phyloP scores from a whole-genome alignment of 2,797 vertebrate species.

The Acanthurus leucopareius region DNA sequence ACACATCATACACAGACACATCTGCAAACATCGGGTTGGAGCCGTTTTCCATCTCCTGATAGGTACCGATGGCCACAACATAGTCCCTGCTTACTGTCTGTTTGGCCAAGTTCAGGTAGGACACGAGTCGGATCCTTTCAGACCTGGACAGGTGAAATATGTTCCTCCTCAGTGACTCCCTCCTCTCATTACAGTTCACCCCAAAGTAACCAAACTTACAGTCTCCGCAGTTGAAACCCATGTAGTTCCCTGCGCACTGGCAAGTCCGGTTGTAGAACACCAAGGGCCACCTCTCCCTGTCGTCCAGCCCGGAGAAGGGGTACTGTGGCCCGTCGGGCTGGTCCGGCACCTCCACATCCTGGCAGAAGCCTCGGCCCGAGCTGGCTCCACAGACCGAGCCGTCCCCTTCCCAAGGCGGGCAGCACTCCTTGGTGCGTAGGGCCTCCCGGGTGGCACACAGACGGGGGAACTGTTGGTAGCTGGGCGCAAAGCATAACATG shows the following conservation, averaged over 20 bases:
- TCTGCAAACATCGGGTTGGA: conserved; percentile 89
- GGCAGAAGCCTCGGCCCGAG: conserved; percentile 90
- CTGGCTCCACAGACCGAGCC: conserved; percentile 90
- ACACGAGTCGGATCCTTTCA: conserved; percentile 89
- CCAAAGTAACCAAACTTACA: conserved; percentile 92
- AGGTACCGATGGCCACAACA: conserved; percentile 90
- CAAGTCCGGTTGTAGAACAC: conserved; percentile 95
- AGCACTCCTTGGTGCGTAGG: conserved; percentile 90
- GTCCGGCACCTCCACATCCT: conserved; percentile 83
- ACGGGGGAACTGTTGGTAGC: conserved; percentile 90
- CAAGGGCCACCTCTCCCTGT: conserved; percentile 93
- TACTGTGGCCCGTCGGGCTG: conserved; percentile 90
- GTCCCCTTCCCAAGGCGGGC: conserved; percentile 90
- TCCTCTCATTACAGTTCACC: conserved; percentile 85
- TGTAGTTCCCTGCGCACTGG: conserved; percentile 90
- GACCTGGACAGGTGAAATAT: conserved; percentile 88
- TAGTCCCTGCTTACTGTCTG: conserved; percentile 88
- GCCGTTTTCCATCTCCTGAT: conserved; percentile 91
- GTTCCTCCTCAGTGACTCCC: conserved; percentile 86
- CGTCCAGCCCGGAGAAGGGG: conserved; percentile 92
- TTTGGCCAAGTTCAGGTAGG: conserved; percentile 95
- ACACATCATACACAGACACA: conserved; percentile 91
- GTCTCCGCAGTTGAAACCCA: conserved; percentile 91
- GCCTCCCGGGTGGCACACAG: conserved; percentile 84
- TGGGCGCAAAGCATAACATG: conserved; percentile 46